Evolutionary conservation across 2,113 vertebrate species (phyloP).

Genomic region (Cygnus buccinator): DNA sequence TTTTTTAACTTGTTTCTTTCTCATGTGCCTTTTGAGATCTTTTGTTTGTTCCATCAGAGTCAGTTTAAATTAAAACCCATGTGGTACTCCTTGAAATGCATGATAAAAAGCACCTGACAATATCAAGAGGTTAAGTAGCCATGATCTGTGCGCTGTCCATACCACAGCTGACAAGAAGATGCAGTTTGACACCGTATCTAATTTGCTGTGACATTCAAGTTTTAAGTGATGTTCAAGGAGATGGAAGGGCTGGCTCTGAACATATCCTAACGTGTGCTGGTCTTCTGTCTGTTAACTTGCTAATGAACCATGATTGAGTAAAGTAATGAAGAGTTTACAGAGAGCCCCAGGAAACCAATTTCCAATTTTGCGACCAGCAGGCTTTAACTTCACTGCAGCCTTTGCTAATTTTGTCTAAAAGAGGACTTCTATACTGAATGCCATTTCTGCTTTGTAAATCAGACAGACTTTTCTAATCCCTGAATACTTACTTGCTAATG

Average conservation of each 20-base stretch:
- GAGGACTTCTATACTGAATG: conserved; percentile 76
- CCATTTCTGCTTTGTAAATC: conserved; percentile 69
- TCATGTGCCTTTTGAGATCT: conserved; percentile 52
- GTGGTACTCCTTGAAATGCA: conserved; percentile 13
- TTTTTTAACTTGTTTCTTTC: conserved; percentile 50
- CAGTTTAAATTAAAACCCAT: conserved; percentile 60
- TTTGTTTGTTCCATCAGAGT: conserved; percentile 65
- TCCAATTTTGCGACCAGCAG: conserved; percentile 86
- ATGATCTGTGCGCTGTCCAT: conserved; percentile 45
- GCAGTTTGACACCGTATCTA: conserved; percentile 68
- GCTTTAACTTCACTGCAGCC: conserved; percentile 78
- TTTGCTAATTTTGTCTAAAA: conserved; percentile 81
- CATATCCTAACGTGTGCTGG: conserved; percentile 76
- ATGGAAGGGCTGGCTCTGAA: conserved; percentile 75
- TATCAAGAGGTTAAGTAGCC: conserved; percentile 64
- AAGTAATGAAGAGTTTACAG: conserved; percentile 90
- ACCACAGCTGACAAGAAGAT: conserved; percentile 55
- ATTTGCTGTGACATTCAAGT: conserved; percentile 81
- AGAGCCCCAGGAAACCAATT: conserved; percentile 86
- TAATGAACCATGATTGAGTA: conserved; percentile 88
- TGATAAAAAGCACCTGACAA: conserved; percentile 62
- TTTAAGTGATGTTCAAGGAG: conserved; percentile 83
- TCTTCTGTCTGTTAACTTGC: conserved; percentile 88
- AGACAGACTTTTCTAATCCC: conserved; percentile 72
- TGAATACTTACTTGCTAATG: conserved; percentile 66